Evolutionary conservation across 2,113 vertebrate species (phyloP).

Genomic region (Upupa epops): DNA sequence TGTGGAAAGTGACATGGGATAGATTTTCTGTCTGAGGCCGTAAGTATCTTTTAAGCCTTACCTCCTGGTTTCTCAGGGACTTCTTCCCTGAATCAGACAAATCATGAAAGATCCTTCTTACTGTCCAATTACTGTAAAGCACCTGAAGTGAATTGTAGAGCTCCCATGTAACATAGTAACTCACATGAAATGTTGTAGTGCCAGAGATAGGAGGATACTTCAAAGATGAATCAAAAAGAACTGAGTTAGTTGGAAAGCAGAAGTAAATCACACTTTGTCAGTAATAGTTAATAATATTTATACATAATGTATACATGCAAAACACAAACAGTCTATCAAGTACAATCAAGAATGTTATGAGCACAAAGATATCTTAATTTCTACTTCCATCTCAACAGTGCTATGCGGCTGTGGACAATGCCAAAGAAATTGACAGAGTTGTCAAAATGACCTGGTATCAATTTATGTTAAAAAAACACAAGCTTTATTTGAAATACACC

Average conservation of each 20-base stretch:
- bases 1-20: background rate
- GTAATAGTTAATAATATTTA: background rate
- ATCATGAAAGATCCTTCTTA: background rate
- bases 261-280: background rate
- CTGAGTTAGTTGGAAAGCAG: background rate
- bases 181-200: background rate
- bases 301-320: background rate
- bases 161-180: background rate
- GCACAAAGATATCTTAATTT: background rate
- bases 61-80: background rate
- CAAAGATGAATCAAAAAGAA: background rate
- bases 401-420: background rate
- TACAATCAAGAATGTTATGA: background rate
- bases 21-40: background rate
- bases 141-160: background rate
- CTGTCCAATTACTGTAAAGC: background rate
- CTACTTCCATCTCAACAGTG: background rate
- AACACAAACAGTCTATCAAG: background rate
- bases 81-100: background rate
- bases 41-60: background rate
- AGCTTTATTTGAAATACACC: background rate
- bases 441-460: background rate
- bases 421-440: background rate
- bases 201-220: background rate
- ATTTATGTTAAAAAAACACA: background rate